These are phyloP conservation scores for Sylvia atricapilla DNA, from an alignment of 2,113 vertebrate genomes.

Conservation along the genomic window DNA sequence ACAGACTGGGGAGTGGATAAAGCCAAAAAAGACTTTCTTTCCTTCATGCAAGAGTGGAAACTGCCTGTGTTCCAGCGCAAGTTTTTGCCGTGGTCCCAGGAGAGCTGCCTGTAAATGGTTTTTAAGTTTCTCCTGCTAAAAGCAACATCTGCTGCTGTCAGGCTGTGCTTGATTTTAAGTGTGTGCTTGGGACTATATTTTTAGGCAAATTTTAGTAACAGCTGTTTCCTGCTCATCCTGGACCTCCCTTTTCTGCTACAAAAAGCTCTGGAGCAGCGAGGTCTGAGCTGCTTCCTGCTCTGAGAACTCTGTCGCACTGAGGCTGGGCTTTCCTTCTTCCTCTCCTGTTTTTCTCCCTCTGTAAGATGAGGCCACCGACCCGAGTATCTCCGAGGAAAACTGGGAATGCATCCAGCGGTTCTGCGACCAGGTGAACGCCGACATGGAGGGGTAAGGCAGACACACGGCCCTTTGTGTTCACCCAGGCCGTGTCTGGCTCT, in stretches of 20 bases:
- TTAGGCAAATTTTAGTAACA: background rate
- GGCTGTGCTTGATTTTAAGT: background rate
- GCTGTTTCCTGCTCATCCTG: background rate
- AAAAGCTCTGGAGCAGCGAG: background rate
- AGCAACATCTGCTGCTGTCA: background rate
- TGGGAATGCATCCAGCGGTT: conserved; percentile 88
- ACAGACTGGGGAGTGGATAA: too few relatives aligned
- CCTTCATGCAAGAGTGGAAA: background rate
- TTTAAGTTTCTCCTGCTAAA: background rate
- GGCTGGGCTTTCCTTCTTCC: background rate
- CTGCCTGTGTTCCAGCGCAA: background rate
- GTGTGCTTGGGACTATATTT: background rate
- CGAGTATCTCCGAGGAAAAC: conserved; percentile 73
- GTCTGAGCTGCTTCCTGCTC: background rate
- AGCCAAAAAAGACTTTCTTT: background rate
- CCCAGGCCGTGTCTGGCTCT: background rate
- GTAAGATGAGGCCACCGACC: conserved; percentile 86
- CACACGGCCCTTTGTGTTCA: background rate
- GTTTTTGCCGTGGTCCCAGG: accelerated
- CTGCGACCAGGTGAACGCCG: conserved; percentile 80
- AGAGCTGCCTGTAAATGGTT: background rate
- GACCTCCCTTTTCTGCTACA: background rate
- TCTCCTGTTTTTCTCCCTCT: background rate
- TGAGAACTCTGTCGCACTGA: accelerated
- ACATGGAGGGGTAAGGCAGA: conserved; percentile 75